phyloP scores from a whole-genome alignment of 2,888 invertebrate genomes.

The Synergus japonicus region DNA sequence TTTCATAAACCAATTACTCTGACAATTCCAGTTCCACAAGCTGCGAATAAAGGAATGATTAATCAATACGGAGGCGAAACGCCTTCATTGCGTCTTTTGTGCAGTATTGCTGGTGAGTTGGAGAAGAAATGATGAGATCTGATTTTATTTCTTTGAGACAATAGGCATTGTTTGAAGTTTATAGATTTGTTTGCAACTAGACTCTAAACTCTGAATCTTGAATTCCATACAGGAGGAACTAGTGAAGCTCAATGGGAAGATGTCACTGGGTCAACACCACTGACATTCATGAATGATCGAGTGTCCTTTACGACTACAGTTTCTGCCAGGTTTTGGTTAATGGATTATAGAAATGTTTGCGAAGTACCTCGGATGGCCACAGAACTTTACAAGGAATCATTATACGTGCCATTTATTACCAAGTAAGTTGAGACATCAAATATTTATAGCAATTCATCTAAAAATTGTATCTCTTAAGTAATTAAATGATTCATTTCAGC shows the following conservation, averaged over 20 bases:
- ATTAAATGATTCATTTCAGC: conserved; percentile 66
- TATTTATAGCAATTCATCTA: background rate
- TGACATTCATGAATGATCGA: conserved; percentile 97
- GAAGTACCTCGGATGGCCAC: conserved; percentile 98
- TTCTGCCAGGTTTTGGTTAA: conserved; percentile 98
- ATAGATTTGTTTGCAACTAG: background rate
- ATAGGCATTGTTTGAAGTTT: background rate
- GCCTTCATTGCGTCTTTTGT: conserved; percentile 92
- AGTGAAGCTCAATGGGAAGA: conserved; percentile 99
- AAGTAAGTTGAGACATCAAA: conserved; percentile 79
- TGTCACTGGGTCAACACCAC: conserved; percentile 98
- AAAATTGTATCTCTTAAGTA: background rate
- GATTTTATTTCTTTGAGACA: conserved; percentile 22
- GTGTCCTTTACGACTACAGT: conserved; percentile 99
- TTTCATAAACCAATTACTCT: conserved; percentile 99
- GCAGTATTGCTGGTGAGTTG: conserved; percentile 92
- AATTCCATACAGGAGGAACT: conserved; percentile 85
- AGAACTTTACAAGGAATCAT: conserved; percentile 92
- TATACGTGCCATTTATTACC: conserved; percentile 95
- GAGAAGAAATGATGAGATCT: conserved; percentile 30
- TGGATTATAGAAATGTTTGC: conserved; percentile 97
- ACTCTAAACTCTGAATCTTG: background rate
- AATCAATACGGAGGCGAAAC: conserved; percentile 90
- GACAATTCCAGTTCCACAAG: conserved; percentile 87
- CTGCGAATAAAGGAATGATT: conserved; percentile 87